Conservation (phyloP, 2,113 vertebrate species). For the Bubalus kerabau region DNA sequence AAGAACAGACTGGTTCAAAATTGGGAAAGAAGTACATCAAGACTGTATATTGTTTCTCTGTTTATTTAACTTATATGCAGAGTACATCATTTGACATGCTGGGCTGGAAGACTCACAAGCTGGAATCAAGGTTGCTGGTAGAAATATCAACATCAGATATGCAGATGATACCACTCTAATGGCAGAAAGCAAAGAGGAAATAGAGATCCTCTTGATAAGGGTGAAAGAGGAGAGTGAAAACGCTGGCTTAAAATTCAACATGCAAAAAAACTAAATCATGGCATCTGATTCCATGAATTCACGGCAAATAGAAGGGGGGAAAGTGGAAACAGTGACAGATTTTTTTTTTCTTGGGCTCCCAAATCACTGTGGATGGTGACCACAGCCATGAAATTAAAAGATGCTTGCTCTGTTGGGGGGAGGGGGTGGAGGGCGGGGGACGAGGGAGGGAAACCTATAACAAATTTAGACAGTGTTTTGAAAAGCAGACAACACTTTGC, state of each 20-base stretch:
- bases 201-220: background rate
- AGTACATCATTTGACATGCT: background rate
- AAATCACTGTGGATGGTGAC: background rate
- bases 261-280: background rate
- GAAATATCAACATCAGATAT: background rate
- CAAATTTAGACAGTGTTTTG: background rate
- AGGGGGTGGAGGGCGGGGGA: too few relatives aligned
- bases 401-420: background rate
- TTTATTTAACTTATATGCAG: background rate
- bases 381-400: background rate
- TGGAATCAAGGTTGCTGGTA: background rate
- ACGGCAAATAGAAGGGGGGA: fast-evolving
- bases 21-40: background rate
- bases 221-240: background rate
- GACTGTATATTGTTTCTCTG: background rate
- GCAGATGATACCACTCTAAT: background rate
- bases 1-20: background rate
- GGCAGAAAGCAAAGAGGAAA: background rate
- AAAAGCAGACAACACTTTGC: background rate
- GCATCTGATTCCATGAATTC: background rate
- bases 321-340: background rate
- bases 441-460: background rate
- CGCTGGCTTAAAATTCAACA: background rate
- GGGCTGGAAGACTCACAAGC: background rate
- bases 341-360: background rate